phyloP scores from a whole-genome alignment of 2,797 vertebrate species.

The Carapus acus region DNA sequence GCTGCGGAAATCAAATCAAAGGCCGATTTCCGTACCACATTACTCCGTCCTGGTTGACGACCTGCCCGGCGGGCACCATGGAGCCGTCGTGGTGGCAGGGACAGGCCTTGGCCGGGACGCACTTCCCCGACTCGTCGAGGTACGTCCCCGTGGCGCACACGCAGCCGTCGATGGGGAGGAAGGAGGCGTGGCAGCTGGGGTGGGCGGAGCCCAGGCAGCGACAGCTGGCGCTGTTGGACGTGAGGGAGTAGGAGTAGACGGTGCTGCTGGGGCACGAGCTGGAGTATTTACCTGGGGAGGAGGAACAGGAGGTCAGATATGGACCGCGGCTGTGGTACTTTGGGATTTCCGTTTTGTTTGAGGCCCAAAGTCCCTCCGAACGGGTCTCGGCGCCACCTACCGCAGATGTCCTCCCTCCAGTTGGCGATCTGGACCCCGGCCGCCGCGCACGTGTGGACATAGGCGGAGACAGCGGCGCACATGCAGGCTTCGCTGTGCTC shows the following conservation, averaged over 20 bases:
- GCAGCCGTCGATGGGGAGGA: slow-evolving; percentile 80
- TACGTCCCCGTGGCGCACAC: slow-evolving; percentile 73
- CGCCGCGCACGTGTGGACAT: slow-evolving; percentile 63
- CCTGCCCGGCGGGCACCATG: slow-evolving; percentile 73
- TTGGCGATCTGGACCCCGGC: slow-evolving; percentile 52
- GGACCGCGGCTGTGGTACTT: too few relatives aligned
- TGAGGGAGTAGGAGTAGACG: slow-evolving; percentile 71
- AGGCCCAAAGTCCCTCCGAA: too few relatives aligned
- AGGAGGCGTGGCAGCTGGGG: slow-evolving; percentile 70
- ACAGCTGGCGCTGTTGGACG: slow-evolving; percentile 73
- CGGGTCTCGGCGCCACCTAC: slow-evolving; percentile 46
- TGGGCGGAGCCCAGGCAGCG: slow-evolving; percentile 71
- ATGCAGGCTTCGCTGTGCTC: slow-evolving; percentile 72
- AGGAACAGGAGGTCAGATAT: slow-evolving; percentile 6
- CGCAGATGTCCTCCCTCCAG: slow-evolving; percentile 65
- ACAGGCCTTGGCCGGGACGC: slow-evolving; percentile 73
- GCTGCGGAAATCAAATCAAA: not conserved
- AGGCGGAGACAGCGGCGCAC: slow-evolving; percentile 71
- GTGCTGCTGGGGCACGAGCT: slow-evolving; percentile 72
- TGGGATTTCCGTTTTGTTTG: too few relatives aligned
- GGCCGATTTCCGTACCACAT: slow-evolving; percentile 73
- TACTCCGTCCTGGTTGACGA: slow-evolving; percentile 69
- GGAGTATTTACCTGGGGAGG: slow-evolving; percentile 69
- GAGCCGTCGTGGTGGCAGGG: slow-evolving; percentile 79
- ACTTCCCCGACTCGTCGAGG: slow-evolving; percentile 76